Percentiles rank a stretch among this genome's conserved stretches.
Evolutionary conservation across 2,888 invertebrate genomes (phyloP).

Genomic region (Agapostemon virescens): DNA sequence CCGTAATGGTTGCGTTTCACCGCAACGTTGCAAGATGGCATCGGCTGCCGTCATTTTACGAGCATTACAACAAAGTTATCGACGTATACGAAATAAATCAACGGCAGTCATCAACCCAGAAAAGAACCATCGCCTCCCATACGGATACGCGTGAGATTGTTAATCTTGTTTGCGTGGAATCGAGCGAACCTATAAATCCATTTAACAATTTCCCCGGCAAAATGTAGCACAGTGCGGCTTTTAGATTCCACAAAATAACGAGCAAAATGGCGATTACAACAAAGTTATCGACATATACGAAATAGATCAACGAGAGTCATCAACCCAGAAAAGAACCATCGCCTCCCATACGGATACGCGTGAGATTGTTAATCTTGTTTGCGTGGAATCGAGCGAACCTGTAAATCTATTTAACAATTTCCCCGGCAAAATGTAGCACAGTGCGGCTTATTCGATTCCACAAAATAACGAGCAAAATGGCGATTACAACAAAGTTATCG

Average conservation of each 20-base stretch:
- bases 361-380: constrained; percentile 16
- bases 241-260: constrained; percentile 35
- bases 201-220: constrained; percentile 12
- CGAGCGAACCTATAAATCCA: constrained; percentile 17
- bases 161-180: constrained; percentile 17
- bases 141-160: constrained; percentile 7
- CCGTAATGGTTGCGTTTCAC: neutral
- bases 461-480: constrained; percentile 18
- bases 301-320: neutral
- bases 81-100: neutral
- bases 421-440: neutral
- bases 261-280: neutral
- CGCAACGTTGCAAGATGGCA: neutral
- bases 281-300: neutral
- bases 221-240: neutral
- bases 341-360: neutral
- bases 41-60: neutral
- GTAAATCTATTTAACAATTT: constrained; percentile 23
- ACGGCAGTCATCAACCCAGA: neutral
- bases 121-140: neutral
- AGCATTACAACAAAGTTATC: neutral
- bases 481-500: neutral
- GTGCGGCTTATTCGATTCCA: constrained; percentile 31
- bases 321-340: constrained; percentile 1
- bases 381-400: constrained; percentile 21